Percentiles rank a stretch among this genome's conserved stretches.
Evolutionary conservation across 2,113 vertebrate genomes (phyloP).

Genomic region (Nasalis larvatus): DNA sequence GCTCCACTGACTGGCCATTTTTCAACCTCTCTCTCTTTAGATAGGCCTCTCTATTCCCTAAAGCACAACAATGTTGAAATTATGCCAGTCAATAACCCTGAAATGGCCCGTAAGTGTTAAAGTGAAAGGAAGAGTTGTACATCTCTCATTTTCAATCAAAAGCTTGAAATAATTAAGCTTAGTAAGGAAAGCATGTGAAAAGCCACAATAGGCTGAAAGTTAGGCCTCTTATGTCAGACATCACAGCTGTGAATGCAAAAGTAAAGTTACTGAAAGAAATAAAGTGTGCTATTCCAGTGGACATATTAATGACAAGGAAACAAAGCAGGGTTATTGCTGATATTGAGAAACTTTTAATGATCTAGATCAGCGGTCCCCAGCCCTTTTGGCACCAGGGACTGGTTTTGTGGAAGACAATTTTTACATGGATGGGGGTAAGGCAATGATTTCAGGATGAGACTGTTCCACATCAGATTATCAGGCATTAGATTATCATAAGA

Average conservation of each 20-base stretch:
- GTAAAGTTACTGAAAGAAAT: neutral
- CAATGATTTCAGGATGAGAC: too few species aligned
- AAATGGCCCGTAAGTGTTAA: neutral
- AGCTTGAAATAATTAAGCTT: neutral
- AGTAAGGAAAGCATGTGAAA: neutral
- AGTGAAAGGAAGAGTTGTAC: neutral
- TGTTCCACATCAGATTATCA: too few species aligned
- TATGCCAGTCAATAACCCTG: neutral
- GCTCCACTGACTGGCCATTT: neutral
- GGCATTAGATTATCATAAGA: too few species aligned
- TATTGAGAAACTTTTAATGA: neutral
- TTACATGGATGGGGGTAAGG: too few species aligned
- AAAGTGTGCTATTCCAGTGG: neutral
- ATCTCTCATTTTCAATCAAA: neutral
- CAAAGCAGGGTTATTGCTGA: neutral
- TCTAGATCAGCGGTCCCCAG: neutral
- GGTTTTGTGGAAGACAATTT: too few species aligned
- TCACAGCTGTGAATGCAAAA: neutral
- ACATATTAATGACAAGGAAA: neutral
- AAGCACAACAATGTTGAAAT: neutral
- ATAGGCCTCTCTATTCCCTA: neutral
- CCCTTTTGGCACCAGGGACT: too few species aligned
- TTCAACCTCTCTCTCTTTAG: neutral
- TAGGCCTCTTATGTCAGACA: neutral
- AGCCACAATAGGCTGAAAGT: neutral